phyloP scores from a whole-genome alignment of 64 coral and sea anemone species.

The Anthopleura sola region DNA sequence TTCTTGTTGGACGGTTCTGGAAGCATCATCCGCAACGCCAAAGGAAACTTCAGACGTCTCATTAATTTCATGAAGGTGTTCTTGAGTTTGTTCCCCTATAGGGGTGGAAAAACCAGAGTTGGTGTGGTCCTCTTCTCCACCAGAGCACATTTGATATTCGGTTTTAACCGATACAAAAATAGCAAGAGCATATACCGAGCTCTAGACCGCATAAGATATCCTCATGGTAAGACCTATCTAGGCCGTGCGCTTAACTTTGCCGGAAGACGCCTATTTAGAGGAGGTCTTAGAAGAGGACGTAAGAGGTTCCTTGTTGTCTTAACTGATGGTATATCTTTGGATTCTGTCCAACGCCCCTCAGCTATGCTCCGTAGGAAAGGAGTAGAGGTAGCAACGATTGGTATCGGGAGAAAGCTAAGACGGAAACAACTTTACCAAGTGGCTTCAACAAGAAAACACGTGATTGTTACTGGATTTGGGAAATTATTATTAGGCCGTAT shows the following conservation, averaged over 20 bases:
- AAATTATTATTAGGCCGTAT: slow-evolving; percentile 19
- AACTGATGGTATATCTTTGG: slow-evolving; percentile 48
- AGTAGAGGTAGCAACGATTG: slow-evolving; percentile 15
- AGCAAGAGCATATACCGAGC: slow-evolving; percentile 19
- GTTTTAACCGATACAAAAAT: slow-evolving; percentile 44
- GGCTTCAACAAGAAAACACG: slow-evolving; percentile 38
- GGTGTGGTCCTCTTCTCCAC: slow-evolving; percentile 43
- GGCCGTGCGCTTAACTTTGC: slow-evolving; percentile 35
- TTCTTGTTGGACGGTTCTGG: slow-evolving; percentile 45
- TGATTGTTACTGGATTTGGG: slow-evolving; percentile 37
- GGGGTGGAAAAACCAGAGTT: slow-evolving; percentile 16
- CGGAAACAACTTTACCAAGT: slow-evolving; percentile 34
- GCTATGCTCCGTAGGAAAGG: slow-evolving; percentile 4
- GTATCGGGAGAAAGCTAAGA: slow-evolving; percentile 40
- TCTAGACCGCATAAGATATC: slow-evolving; percentile 45
- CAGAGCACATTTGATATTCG: slow-evolving; percentile 21
- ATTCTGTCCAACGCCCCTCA: slow-evolving; percentile 14
- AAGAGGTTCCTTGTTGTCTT: slow-evolving; percentile 21
- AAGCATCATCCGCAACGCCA: slow-evolving; percentile 37
- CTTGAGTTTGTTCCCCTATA: slow-evolving; percentile 31
- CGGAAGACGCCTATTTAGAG: slow-evolving; percentile 7
- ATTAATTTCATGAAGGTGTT: slow-evolving; percentile 44
- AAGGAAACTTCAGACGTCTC: slow-evolving; percentile 42
- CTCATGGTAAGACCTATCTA: slow-evolving; percentile 43
- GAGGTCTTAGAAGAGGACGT: background rate